Conservation (phyloP, 2,797 vertebrate genomes). For the Dendrocincla tyrannina region DNA sequence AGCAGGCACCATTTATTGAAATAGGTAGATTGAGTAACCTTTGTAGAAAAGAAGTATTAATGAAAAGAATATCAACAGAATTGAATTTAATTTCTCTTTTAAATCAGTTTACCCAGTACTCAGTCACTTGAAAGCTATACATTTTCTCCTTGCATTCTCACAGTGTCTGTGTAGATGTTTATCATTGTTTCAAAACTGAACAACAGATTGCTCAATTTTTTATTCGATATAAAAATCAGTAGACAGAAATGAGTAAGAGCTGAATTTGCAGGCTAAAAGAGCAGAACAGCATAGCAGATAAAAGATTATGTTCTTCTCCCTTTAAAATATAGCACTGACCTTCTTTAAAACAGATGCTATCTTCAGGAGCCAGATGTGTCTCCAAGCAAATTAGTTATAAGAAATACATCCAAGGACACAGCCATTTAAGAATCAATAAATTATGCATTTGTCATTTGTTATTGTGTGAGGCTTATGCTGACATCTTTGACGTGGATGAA, state of each 20-base stretch:
- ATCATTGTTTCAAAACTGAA: not conserved
- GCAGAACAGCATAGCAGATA: conserved; percentile 18
- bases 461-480: conserved; percentile 63
- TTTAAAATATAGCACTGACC: conserved; percentile 66
- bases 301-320: conserved; percentile 44
- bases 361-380: conserved; percentile 73
- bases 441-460: conserved; percentile 79
- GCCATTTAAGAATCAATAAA: conserved; percentile 80
- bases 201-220: conserved; percentile 9
- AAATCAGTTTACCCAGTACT: not conserved
- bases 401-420: conserved; percentile 74
- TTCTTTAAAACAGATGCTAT: conserved; percentile 73
- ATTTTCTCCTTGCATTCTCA: not conserved
- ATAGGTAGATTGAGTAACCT: not conserved
- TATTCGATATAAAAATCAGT: conserved; percentile 8
- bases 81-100: not conserved
- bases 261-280: conserved; percentile 34
- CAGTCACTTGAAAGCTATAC: not conserved
- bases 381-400: conserved; percentile 77
- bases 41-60: not conserved
- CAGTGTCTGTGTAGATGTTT: not conserved
- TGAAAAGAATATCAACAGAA: not conserved
- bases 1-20: not conserved
- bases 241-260: not conserved
- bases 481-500: conserved; percentile 67